A percentile compares a stretch with the other conserved stretches of the same genome.
These are phyloP conservation scores for Candoia aspera DNA, from an alignment of 2,113 vertebrate species.

Conservation along the genomic window DNA sequence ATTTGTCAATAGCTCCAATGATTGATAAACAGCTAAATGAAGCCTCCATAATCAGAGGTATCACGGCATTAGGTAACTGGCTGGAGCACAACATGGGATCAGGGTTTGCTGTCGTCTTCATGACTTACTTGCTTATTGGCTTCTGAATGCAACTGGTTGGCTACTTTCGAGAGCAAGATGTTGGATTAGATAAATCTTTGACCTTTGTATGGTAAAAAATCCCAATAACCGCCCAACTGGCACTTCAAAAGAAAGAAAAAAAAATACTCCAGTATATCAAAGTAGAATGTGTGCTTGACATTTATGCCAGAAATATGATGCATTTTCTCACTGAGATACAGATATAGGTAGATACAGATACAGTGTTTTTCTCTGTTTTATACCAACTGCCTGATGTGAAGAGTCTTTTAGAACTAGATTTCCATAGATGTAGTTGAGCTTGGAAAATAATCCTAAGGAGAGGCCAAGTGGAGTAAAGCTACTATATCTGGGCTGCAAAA, in stretches of 20 bases:
- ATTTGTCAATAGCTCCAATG: not conserved
- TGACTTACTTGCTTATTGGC: not conserved
- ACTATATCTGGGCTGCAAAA: not conserved
- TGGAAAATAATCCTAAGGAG: not conserved
- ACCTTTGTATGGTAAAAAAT: not conserved
- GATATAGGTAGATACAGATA: not conserved
- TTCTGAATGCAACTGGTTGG: not conserved
- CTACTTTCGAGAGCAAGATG: not conserved
- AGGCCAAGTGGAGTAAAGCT: not conserved
- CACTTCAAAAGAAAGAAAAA: not conserved
- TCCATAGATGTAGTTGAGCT: not conserved
- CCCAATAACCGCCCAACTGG: not conserved
- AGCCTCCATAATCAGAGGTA: not conserved
- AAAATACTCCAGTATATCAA: too few relatives aligned
- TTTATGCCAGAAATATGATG: too few relatives aligned
- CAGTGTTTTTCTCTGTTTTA: not conserved
- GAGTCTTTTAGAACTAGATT: not conserved
- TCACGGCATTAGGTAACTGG: not conserved
- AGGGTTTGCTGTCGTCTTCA: not conserved
- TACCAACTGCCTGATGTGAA: not conserved
- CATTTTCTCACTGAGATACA: too few relatives aligned
- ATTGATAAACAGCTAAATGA: not conserved
- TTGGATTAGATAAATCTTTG: not conserved
- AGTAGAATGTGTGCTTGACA: too few relatives aligned
- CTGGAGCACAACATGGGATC: not conserved